Percentiles rank a stretch among this genome's conserved stretches.
phyloP scores from a whole-genome alignment of 2,113 vertebrate species.

The Scalopus aquaticus region DNA sequence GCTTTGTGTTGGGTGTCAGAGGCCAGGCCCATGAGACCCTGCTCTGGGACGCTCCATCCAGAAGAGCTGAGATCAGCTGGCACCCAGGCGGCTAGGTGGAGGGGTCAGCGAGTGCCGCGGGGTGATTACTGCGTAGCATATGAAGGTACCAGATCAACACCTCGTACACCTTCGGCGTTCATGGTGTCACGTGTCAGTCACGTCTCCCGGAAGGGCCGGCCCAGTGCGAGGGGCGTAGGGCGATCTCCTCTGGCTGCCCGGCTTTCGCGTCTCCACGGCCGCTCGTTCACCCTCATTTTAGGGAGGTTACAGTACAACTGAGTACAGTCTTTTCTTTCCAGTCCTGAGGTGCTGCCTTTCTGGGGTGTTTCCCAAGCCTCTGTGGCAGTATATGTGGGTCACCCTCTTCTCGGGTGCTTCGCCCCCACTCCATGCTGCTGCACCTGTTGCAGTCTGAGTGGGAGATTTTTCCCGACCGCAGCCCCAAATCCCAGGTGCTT shows the following conservation, averaged over 20 bases:
- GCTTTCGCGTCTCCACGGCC: background rate
- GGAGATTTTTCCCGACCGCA: background rate
- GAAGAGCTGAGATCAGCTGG: background rate
- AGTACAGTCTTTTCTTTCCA: background rate
- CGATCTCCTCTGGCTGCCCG: background rate
- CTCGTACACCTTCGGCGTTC: rapidly evolving
- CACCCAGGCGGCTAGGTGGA: background rate
- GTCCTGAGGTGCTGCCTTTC: no score
- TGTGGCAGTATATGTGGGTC: rapidly evolving
- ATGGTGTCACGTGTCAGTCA: background rate
- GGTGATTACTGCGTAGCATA: rapidly evolving
- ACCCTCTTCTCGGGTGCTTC: background rate
- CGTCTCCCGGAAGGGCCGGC: background rate
- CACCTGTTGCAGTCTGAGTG: background rate
- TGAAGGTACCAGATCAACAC: no score
- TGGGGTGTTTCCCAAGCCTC: background rate
- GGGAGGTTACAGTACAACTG: background rate
- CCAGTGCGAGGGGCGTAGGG: no score
- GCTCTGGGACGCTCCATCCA: background rate
- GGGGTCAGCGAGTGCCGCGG: background rate
- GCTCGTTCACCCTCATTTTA: background rate
- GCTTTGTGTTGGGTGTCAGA: background rate
- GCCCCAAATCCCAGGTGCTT: background rate
- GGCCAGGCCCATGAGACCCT: background rate
- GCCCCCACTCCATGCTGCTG: background rate